phyloP scores from a whole-genome alignment of 2,888 invertebrate species.

The Harpalus rubripes region DNA sequence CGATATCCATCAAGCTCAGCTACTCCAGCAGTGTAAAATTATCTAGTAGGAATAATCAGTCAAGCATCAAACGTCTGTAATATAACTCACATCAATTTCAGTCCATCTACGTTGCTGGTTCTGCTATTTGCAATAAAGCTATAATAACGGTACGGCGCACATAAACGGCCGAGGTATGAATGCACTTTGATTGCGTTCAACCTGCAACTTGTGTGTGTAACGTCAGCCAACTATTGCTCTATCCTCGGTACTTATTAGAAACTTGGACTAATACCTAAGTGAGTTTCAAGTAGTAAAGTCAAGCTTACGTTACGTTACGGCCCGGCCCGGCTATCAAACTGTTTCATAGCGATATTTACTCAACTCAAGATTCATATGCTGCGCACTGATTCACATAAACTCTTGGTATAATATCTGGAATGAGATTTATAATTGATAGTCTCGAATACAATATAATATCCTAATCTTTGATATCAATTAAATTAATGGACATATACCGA shows the following conservation, averaged over 20 bases:
- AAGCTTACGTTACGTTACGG: not conserved
- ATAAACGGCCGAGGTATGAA: conserved; percentile 44
- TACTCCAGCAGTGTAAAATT: not conserved
- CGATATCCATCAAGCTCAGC: not conserved
- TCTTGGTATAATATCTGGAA: not conserved
- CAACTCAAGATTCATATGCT: conserved; percentile 28
- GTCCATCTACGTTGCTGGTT: conserved; percentile 26
- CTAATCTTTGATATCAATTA: not conserved
- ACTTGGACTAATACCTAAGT: conserved; percentile 29
- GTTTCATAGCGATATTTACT: conserved; percentile 37
- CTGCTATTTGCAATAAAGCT: conserved; percentile 54
- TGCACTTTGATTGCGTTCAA: conserved; percentile 48
- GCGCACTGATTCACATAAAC: not conserved
- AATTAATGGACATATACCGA: not conserved
- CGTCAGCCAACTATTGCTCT: conserved; percentile 38
- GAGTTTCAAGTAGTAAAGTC: conserved; percentile 47
- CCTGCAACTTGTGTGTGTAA: conserved; percentile 29
- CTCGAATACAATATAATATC: not conserved
- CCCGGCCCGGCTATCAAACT: conserved; percentile 26
- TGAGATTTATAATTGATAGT: not conserved
- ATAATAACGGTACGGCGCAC: conserved; percentile 50
- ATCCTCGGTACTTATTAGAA: conserved; percentile 40
- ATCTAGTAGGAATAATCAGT: conserved; percentile 12
- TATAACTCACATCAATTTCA: conserved; percentile 52
- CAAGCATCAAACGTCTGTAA: conserved; percentile 53